Evolutionary conservation across 2,888 invertebrate species (phyloP).

Genomic region (Platerodrilus igneus): DNA sequence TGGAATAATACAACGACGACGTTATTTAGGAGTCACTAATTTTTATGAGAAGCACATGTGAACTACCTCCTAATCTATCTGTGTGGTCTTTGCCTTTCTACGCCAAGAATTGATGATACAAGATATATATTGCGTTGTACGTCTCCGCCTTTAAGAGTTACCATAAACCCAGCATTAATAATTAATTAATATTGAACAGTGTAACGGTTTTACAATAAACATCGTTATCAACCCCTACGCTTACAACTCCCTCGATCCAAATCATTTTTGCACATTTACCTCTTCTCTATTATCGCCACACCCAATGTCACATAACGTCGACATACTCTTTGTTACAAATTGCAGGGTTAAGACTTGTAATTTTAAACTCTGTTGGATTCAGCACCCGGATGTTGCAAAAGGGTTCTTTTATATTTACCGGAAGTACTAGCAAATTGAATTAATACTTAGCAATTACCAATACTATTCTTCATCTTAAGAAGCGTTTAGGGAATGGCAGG

Average conservation of each 20-base stretch:
- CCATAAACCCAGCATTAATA: no score
- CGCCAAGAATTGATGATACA: no score
- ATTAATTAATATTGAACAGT: no score
- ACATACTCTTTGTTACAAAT: conserved; percentile 40
- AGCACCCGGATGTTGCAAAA: conserved; percentile 42
- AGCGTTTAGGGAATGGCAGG: conserved; percentile 45
- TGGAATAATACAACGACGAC: no score
- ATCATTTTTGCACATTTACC: conserved; percentile 29
- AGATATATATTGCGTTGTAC: no score
- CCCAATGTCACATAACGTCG: conserved; percentile 42
- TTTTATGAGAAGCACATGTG: conserved; percentile 18
- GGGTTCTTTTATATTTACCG: conserved; percentile 44
- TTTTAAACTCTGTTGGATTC: conserved; percentile 42
- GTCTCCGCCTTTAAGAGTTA: no score
- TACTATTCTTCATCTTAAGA: conserved; percentile 47
- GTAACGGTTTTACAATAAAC: no score
- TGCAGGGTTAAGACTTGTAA: conserved; percentile 47
- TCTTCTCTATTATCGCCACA: conserved; percentile 37
- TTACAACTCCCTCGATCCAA: conserved; percentile 18
- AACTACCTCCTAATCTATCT: conserved; percentile 7
- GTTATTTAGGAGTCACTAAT: conserved; percentile 7
- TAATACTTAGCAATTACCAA: conserved; percentile 50
- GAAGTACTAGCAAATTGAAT: conserved; percentile 49
- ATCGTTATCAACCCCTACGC: conserved; percentile 13
- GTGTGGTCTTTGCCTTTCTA: conserved; percentile 16